Evolutionary conservation across 2,113 vertebrate genomes (phyloP), one percentile per base, ranked within the genome.

Genomic region (Benthochromis sp.): DNA sequence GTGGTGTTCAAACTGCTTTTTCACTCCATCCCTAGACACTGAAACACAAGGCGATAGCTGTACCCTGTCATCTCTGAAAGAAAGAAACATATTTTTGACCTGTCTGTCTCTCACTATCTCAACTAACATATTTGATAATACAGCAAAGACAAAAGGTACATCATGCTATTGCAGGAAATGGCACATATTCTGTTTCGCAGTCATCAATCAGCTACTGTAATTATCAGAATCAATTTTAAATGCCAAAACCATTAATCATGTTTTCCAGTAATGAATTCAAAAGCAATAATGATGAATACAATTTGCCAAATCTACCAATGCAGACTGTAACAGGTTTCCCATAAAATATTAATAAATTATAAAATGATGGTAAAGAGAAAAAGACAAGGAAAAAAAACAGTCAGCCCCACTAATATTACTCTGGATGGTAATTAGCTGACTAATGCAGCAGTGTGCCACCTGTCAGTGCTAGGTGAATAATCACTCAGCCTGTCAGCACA

Each of bases 121-220:
- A 12, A 59, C 16, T 57, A 69, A 82, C 82, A 80, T 52, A 76
- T 84, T 84, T 84, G 91, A 94, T 86, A 90, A 89, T 38, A 87
- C 53, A 59, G 45, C 29, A 43, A 40, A 84, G 55, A 90, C 73
- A 87, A 92, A 89, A 85, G 59, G 55, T 53, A 79, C 29, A 88
- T 52, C 73, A 14, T 27, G 43, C 78, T 87, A 71, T 91, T 69
- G 71, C 43, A 59, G 71, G 55, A 87, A 90, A 92, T 9, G 34
- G 81, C 31, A 34, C 57, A 54, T 12, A 10, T 24, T 43, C 21
- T 13, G 11, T 19, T 78, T 53, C 5, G 6, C 45, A 19, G 29
- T 87, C 90, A 92, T 93, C 88, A 91, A 91, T 94, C 90, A 93
- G 88, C 87, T 27, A 8, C 27, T 59, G 45, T 90, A 91, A 93